Percentiles rank a stretch among this genome's conserved stretches.
Conservation (phyloP, 1,140 invertebrate species). For the Drosophila serrata region DNA sequence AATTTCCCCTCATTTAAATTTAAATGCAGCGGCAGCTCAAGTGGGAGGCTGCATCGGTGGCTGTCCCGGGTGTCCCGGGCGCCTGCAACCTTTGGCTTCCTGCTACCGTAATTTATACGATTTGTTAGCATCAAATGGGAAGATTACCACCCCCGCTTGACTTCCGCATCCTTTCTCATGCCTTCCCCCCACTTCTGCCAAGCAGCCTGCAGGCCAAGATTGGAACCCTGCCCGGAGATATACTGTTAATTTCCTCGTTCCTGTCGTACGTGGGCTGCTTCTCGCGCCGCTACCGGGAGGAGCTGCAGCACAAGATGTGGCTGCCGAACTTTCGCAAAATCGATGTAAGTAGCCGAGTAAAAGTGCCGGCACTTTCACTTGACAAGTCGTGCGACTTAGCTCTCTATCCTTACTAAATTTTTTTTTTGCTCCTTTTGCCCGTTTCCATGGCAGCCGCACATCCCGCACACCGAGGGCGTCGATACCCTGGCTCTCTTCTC, state of each 20-base stretch:
- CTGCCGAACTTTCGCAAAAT: conserved; percentile 83
- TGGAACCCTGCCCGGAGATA: conserved; percentile 95
- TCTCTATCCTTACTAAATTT: background rate
- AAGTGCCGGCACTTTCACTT: conserved; percentile 16
- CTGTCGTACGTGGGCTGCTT: conserved; percentile 98
- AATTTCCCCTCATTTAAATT: conserved; percentile 80
- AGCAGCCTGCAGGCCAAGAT: conserved; percentile 87
- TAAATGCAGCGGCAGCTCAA: conserved; percentile 37
- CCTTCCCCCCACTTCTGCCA: background rate
- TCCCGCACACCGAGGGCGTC: conserved; percentile 92
- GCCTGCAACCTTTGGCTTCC: conserved; percentile 47
- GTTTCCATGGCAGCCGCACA: conserved; percentile 87
- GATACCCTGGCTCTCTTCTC: conserved; percentile 94
- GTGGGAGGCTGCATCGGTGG: conserved; percentile 2
- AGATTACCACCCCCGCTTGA: conserved; percentile 24
- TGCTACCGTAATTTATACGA: conserved; percentile 62
- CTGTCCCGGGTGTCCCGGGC: conserved; percentile 5
- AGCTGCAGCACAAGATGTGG: conserved; percentile 94
- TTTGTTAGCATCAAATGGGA: conserved; percentile 54
- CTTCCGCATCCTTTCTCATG: conserved; percentile 4
- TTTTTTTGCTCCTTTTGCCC: background rate
- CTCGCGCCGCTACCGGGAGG: conserved; percentile 93
- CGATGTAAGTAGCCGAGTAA: conserved; percentile 84
- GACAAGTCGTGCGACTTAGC: conserved; percentile 6
- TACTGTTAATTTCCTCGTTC: conserved; percentile 96